These are phyloP conservation scores for Hoplodrina ambigua DNA, from an alignment of 2,888 invertebrate species.

Conservation along the genomic window DNA sequence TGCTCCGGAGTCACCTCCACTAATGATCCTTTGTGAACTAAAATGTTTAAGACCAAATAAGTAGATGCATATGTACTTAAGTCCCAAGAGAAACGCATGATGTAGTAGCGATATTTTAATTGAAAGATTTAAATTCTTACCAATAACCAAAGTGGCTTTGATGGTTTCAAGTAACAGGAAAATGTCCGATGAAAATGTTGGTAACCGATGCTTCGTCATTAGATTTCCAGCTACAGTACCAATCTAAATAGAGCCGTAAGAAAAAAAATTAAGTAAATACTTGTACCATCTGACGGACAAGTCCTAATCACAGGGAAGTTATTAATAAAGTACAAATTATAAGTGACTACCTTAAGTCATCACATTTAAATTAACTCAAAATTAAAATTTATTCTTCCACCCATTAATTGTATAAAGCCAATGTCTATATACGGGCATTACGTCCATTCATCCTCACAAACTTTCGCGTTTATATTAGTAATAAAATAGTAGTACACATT, in stretches of 20 bases:
- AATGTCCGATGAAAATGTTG: slow-evolving; percentile 92
- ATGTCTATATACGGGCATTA: too few relatives aligned
- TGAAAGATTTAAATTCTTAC: slow-evolving; percentile 69
- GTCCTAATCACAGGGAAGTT: too few relatives aligned
- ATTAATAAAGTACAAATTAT: neutral
- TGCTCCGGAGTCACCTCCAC: slow-evolving; percentile 74
- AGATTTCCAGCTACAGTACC: slow-evolving; percentile 92
- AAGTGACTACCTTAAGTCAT: too few relatives aligned
- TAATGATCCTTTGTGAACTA: slow-evolving; percentile 62
- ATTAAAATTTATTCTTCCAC: too few relatives aligned
- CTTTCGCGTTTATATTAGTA: slow-evolving; percentile 57
- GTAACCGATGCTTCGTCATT: slow-evolving; percentile 91
- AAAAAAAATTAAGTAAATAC: neutral
- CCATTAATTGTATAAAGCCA: too few relatives aligned
- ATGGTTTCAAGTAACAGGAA: slow-evolving; percentile 90
- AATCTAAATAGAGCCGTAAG: slow-evolving; percentile 77
- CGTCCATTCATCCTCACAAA: too few relatives aligned
- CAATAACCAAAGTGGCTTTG: slow-evolving; percentile 87
- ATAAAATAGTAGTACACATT: slow-evolving; percentile 67
- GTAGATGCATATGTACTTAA: neutral
- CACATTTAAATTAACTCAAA: too few relatives aligned
- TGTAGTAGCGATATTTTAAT: neutral
- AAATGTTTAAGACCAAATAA: slow-evolving; percentile 27
- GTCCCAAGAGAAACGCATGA: too few relatives aligned
- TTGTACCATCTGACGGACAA: too few relatives aligned